Conservation (phyloP, 2,113 vertebrate species). For the Eublepharis macularius region DNA sequence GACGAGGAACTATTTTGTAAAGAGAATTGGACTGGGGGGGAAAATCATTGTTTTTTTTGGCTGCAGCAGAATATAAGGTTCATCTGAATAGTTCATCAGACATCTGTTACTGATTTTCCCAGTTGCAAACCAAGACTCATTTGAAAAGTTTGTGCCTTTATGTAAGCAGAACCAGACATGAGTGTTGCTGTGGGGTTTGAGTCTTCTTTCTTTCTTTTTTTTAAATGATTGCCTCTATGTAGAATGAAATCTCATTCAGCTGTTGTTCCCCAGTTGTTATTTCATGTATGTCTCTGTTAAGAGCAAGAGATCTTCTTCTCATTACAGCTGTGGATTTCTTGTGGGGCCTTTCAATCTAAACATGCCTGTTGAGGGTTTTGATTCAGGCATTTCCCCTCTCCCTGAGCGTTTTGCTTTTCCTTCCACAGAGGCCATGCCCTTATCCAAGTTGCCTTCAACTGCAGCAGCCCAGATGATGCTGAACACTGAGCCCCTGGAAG, state of each 20-base stretch:
- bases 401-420: background rate
- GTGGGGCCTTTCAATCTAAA: background rate
- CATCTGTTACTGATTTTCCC: conserved; percentile 14
- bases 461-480: conserved; percentile 63
- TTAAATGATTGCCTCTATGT: background rate
- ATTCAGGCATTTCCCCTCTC: background rate
- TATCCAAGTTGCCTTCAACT: conserved; percentile 45
- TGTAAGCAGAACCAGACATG: conserved; percentile 21
- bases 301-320: background rate
- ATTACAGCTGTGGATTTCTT: background rate
- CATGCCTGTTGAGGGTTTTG: background rate
- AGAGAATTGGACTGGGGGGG: background rate
- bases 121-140: conserved; percentile 39
- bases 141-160: background rate
- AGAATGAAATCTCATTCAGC: background rate
- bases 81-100: accelerated
- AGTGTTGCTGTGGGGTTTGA: background rate
- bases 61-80: accelerated
- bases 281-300: background rate
- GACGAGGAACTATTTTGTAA: background rate
- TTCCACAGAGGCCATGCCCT: conserved; percentile 44
- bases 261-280: background rate
- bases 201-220: background rate
- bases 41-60: background rate
- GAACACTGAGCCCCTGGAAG: conserved; percentile 74